Evolutionary conservation across 2,888 invertebrate species (phyloP).

Genomic region (Chymomyza caudatula): DNA sequence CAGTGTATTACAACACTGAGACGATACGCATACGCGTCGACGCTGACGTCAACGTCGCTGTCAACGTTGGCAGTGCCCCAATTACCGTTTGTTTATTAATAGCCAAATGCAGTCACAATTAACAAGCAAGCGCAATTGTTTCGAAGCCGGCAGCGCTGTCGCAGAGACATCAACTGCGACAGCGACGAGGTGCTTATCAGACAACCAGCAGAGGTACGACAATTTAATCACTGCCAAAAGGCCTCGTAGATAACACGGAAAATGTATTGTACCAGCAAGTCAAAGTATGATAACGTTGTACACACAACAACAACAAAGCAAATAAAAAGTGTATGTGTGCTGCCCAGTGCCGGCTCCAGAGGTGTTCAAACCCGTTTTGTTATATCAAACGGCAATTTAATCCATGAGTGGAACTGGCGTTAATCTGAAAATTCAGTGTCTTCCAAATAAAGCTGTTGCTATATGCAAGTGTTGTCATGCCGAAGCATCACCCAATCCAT

Average conservation of each 20-base stretch:
- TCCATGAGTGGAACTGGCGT: too few species aligned
- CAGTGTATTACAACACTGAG: background rate
- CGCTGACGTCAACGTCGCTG: constrained; percentile 24
- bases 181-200: constrained; percentile 30
- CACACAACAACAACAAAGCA: background rate
- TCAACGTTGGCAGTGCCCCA: constrained; percentile 45
- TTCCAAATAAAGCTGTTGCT: too few species aligned
- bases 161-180: constrained; percentile 11
- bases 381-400: too few species aligned
- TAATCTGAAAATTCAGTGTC: too few species aligned
- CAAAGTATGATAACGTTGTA: background rate
- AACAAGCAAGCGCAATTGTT: constrained; percentile 1
- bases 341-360: too few species aligned
- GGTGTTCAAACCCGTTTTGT: too few species aligned
- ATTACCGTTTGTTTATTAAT: constrained; percentile 62
- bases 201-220: background rate
- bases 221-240: constrained; percentile 1
- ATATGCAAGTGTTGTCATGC: too few species aligned
- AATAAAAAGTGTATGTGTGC: background rate
- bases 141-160: constrained; percentile 17
- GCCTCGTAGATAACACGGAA: background rate
- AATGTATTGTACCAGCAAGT: background rate
- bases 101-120: constrained; percentile 35
- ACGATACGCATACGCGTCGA: constrained; percentile 12
- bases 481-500: too few species aligned